Conservation (phyloP, 2,797 vertebrate species). For the Gambelia wislizenii region DNA sequence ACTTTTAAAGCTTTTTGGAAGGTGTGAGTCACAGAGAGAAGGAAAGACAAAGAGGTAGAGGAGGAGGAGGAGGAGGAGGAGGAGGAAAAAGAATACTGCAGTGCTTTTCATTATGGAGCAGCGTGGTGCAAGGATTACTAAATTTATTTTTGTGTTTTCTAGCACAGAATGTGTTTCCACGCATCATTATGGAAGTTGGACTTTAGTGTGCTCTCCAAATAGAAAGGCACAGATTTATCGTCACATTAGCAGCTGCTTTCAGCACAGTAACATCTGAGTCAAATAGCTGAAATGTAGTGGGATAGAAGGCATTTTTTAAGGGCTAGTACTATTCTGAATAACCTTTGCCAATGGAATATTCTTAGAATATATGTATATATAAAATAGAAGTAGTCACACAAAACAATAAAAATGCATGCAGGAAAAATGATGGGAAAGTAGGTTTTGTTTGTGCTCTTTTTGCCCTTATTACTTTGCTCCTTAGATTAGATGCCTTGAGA, state of each 20-base stretch:
- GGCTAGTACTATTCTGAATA: constrained; percentile 44
- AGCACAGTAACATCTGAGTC: constrained; percentile 49
- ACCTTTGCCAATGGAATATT: constrained; percentile 49
- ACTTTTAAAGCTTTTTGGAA: constrained; percentile 64
- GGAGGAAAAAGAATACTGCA: constrained; percentile 16
- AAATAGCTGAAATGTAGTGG: constrained; percentile 42
- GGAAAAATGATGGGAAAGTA: constrained; percentile 14
- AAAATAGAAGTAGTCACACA: constrained; percentile 46
- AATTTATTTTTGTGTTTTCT: constrained; percentile 75
- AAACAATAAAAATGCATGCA: constrained; percentile 34
- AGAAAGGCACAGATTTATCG: constrained; percentile 62
- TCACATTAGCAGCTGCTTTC: constrained; percentile 59
- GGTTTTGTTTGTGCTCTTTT: constrained; percentile 43
- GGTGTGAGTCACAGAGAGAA: constrained; percentile 65
- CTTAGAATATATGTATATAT: constrained; percentile 34
- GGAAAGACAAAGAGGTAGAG: neutral
- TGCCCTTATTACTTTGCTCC: neutral
- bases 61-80: too few species aligned
- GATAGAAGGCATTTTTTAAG: constrained; percentile 3
- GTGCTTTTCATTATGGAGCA: constrained; percentile 63
- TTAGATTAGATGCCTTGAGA: neutral
- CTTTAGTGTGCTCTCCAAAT: constrained; percentile 57
- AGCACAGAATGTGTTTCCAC: constrained; percentile 65
- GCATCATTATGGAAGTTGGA: constrained; percentile 49
- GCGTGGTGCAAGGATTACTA: constrained; percentile 66